A percentile compares a stretch with the other conserved stretches of the same genome.
Conservation (phyloP, 1,140 invertebrate genomes). For the Hycleus phaleratus region DNA sequence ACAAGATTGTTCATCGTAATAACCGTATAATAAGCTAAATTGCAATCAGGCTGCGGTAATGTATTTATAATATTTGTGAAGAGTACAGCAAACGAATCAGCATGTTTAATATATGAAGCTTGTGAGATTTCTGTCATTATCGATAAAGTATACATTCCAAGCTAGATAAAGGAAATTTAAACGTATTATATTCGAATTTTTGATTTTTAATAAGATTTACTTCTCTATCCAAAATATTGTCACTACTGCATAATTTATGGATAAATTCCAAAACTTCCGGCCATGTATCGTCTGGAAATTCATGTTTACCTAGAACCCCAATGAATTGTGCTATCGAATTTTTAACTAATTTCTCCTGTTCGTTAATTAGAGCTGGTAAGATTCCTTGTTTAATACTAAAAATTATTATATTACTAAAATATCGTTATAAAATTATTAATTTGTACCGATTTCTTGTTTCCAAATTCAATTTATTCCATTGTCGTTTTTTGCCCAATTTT, state of each 20-base stretch:
- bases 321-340: conserved; percentile 58
- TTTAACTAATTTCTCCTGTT: conserved; percentile 55
- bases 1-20: conserved; percentile 54
- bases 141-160: conserved; percentile 58
- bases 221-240: conserved; percentile 50
- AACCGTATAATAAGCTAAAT: conserved; percentile 53
- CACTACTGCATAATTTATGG: conserved; percentile 48
- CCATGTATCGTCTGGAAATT: conserved; percentile 59
- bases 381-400: conserved; percentile 53
- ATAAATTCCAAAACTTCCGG: conserved; percentile 63
- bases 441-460: conserved; percentile 46
- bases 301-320: conserved; percentile 63
- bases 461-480: conserved; percentile 52
- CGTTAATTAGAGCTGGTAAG: conserved; percentile 50
- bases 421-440: background rate
- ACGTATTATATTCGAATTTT: no score
- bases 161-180: conserved; percentile 35
- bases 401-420: conserved; percentile 1
- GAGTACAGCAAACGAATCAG: conserved; percentile 46
- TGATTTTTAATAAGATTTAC: conserved; percentile 35
- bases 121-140: conserved; percentile 55
- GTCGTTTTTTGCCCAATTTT: conserved; percentile 49
- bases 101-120: conserved; percentile 50
- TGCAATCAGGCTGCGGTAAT: conserved; percentile 45
- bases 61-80: conserved; percentile 46